Evolutionary conservation across 2,888 invertebrate species (phyloP).

Genomic region (Torymus auratus): DNA sequence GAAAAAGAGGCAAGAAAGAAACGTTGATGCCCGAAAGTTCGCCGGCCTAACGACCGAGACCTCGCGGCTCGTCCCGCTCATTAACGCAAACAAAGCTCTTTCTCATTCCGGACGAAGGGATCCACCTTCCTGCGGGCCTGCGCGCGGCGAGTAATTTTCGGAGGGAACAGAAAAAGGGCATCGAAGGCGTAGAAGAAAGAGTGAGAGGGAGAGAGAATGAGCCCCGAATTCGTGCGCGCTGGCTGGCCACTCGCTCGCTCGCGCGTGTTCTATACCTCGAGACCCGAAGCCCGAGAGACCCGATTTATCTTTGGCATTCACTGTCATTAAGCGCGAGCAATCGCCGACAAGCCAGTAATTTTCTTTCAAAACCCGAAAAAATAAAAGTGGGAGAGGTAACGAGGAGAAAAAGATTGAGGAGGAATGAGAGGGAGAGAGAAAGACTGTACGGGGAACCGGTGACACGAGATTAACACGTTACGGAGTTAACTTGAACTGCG

Average conservation of each 20-base stretch:
- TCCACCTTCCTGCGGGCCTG: constrained; percentile 43
- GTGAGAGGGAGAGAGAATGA: constrained; percentile 3
- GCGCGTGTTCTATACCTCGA: constrained; percentile 28
- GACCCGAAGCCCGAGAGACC: constrained; percentile 48
- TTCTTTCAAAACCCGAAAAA: constrained; percentile 46
- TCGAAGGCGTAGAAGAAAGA: constrained; percentile 2
- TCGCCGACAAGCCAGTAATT: constrained; percentile 56
- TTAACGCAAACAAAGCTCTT: constrained; percentile 67
- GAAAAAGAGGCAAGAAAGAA: constrained; percentile 4
- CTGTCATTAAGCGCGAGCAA: constrained; percentile 50
- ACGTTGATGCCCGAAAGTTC: constrained; percentile 5
- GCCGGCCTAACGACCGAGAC: constrained; percentile 64
- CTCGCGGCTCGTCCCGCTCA: constrained; percentile 63
- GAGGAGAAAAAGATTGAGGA: constrained; percentile 43
- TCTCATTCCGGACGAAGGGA: constrained; percentile 56
- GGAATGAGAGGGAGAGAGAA: not conserved
- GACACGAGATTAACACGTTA: constrained; percentile 56
- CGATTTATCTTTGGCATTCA: constrained; percentile 59
- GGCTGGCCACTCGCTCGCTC: not conserved
- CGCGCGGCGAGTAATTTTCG: constrained; percentile 51
- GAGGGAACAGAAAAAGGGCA: constrained; percentile 33
- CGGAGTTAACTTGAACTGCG: constrained; percentile 30
- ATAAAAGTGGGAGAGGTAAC: constrained; percentile 41
- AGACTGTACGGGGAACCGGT: constrained; percentile 24
- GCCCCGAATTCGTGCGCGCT: not conserved